Evolutionary conservation across 2,113 vertebrate genomes (phyloP).

Genomic region (Hipposideros armiger): DNA sequence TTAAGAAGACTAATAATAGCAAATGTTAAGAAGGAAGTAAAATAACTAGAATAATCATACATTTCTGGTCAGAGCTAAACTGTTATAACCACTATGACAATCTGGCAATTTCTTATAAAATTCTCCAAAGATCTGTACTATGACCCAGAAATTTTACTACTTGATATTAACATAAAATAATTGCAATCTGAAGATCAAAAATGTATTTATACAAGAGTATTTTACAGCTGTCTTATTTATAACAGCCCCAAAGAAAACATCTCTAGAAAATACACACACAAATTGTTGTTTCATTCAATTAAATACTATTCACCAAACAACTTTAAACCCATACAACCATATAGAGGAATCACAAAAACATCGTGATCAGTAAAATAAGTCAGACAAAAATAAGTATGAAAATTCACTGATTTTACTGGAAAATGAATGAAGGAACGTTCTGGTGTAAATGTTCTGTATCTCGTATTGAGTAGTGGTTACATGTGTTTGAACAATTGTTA

Average conservation of each 20-base stretch:
- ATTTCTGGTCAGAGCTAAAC: neutral
- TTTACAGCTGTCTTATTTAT: neutral
- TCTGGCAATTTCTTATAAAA: neutral
- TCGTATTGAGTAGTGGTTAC: neutral
- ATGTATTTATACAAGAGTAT: neutral
- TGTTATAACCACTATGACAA: neutral
- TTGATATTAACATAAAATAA: neutral
- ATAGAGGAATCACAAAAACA: neutral
- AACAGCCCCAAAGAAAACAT: neutral
- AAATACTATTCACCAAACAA: neutral
- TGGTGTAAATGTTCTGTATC: neutral
- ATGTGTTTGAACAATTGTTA: neutral
- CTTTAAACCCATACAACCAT: neutral
- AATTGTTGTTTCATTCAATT: neutral
- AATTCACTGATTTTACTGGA: neutral
- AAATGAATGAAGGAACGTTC: neutral
- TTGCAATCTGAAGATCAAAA: neutral
- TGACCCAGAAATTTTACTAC: neutral
- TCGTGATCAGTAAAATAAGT: neutral
- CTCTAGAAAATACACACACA: neutral
- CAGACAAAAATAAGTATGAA: neutral
- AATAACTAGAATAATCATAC: neutral
- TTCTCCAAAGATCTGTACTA: neutral
- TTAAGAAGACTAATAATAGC: neutral
- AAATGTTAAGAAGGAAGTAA: neutral